A percentile compares a stretch with the other conserved stretches of the same genome.
These are phyloP conservation scores for Phaetusa simplex DNA, from an alignment of 2,113 vertebrate species.

Conservation along the genomic window DNA sequence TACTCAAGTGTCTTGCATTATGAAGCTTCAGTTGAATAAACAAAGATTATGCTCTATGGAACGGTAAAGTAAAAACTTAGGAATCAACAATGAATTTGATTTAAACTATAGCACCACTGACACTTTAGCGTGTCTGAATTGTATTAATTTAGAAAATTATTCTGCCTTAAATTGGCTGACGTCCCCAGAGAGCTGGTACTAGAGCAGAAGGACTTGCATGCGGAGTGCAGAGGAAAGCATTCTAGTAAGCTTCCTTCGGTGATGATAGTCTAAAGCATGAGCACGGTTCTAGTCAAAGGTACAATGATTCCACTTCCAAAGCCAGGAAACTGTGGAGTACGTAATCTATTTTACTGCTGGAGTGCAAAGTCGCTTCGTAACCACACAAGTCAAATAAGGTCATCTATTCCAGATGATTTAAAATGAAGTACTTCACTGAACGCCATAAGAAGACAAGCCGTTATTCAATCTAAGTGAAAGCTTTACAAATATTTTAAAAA, in stretches of 20 bases:
- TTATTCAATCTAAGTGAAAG: not conserved
- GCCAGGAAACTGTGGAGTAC: not conserved
- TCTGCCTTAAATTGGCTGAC: not conserved
- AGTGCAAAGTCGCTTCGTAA: not conserved
- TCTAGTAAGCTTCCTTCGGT: not conserved
- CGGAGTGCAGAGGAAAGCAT: not conserved
- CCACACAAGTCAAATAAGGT: not conserved
- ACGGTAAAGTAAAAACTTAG: not conserved
- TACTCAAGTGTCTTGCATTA: not conserved
- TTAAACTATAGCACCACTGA: not conserved
- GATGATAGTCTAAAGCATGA: not conserved
- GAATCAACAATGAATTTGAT: not conserved
- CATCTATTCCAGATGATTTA: not conserved
- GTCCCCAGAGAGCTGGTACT: not conserved
- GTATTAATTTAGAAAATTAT: not conserved
- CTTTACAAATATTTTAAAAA: not conserved
- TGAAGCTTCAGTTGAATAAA: not conserved
- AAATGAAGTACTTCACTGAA: not conserved
- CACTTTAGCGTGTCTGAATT: not conserved
- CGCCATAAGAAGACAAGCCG: not conserved
- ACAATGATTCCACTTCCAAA: not conserved
- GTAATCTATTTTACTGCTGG: not conserved
- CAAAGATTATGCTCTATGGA: not conserved
- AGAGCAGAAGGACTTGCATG: not conserved
- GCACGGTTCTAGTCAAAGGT: not conserved